Evolutionary conservation across 2,888 invertebrate species (phyloP).

Genomic region (Tanytarsus gracilentus): DNA sequence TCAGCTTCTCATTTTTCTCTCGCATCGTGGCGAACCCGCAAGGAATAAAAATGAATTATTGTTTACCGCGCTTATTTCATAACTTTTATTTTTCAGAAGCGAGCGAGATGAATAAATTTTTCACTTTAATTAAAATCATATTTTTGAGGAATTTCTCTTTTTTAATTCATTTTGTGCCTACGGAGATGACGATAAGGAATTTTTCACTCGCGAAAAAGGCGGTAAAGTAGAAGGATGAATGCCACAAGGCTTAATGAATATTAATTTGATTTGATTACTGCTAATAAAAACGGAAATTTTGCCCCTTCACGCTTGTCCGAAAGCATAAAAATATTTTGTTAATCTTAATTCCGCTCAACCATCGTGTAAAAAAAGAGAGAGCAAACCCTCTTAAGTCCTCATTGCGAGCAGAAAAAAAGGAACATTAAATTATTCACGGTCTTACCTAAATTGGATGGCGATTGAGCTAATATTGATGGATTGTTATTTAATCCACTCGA

Average conservation of each 20-base stretch:
- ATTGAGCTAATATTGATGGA: constrained; percentile 28
- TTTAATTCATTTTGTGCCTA: neutral
- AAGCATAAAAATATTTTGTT: too few species aligned
- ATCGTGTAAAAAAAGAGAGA: too few species aligned
- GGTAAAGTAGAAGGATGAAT: constrained; percentile 1
- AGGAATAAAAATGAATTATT: too few species aligned
- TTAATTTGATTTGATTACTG: constrained; percentile 24
- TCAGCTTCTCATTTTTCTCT: too few species aligned
- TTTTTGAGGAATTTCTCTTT: neutral
- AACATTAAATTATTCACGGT: neutral
- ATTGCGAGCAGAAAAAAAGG: neutral
- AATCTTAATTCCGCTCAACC: too few species aligned
- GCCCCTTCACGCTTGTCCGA: neutral
- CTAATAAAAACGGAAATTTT: neutral
- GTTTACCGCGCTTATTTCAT: too few species aligned
- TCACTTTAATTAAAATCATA: neutral
- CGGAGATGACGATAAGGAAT: too few species aligned
- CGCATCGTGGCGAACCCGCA: too few species aligned
- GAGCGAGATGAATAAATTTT: neutral
- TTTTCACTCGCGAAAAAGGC: neutral
- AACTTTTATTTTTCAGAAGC: neutral
- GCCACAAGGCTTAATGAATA: constrained; percentile 20
- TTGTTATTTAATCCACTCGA: constrained; percentile 25
- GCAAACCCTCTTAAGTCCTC: neutral
- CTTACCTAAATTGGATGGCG: constrained; percentile 29